A percentile compares a stretch with the other conserved stretches of the same genome.
phyloP scores from a whole-genome alignment of 2,888 invertebrate species.

The Myopa tessellatipennis region DNA sequence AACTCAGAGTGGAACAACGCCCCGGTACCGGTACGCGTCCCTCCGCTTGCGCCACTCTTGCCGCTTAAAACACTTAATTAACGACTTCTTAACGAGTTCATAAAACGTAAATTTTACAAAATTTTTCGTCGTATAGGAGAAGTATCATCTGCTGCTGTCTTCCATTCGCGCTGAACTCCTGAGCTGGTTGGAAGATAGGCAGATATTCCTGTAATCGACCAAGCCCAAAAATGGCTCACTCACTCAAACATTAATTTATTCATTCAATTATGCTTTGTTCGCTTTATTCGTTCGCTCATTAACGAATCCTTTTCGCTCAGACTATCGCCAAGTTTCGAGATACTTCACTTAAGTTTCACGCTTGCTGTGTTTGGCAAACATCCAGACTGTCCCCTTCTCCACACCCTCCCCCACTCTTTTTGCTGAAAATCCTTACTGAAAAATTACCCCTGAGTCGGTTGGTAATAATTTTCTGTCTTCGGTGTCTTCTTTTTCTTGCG shows the following conservation, averaged over 20 bases:
- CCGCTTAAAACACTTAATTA: slow-evolving; percentile 29
- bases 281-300: not conserved
- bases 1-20: not conserved
- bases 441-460: no score
- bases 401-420: not conserved
- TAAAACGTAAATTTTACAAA: slow-evolving; percentile 25
- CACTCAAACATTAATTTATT: not conserved
- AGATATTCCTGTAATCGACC: not conserved
- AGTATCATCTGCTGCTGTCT: not conserved
- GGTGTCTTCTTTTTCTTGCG: no score
- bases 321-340: not conserved
- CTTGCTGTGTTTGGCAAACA: not conserved
- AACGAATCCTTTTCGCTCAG: not conserved
- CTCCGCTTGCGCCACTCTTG: not conserved
- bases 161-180: not conserved
- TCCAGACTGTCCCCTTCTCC: not conserved
- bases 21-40: not conserved
- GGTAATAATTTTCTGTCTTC: no score
- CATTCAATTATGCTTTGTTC: not conserved
- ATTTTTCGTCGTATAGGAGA: not conserved
- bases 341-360: not conserved
- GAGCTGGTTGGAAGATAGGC: not conserved
- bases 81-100: slow-evolving; percentile 29
- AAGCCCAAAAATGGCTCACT: not conserved
- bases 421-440: no score